Conservation (phyloP, 2,113 vertebrate species). For the Benthochromis sp. region DNA sequence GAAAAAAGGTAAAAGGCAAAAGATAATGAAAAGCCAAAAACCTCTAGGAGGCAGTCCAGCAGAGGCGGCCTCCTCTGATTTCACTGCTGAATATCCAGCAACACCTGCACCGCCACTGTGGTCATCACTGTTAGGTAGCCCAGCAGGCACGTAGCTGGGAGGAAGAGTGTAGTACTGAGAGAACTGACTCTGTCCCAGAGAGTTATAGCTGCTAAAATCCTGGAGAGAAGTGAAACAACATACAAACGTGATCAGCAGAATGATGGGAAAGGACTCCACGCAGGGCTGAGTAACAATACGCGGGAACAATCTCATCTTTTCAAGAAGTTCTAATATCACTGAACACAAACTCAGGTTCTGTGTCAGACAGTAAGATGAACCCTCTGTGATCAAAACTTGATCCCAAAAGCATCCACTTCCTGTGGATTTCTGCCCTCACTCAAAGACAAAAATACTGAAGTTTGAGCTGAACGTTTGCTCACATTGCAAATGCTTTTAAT, state of each 20-base stretch:
- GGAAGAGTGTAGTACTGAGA: constrained; percentile 83
- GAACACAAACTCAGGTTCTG: not conserved
- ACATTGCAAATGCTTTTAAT: not conserved
- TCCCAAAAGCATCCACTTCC: not conserved
- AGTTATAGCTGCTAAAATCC: constrained; percentile 89
- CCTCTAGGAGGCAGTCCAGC: constrained; percentile 63
- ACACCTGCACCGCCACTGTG: constrained; percentile 57
- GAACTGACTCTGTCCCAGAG: constrained; percentile 88
- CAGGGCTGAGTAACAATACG: not conserved
- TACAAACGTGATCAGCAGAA: not conserved
- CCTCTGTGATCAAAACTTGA: not conserved
- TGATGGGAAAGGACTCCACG: not conserved
- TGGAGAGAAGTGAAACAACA: constrained; percentile 16
- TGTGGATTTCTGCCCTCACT: not conserved
- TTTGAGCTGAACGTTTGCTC: not conserved
- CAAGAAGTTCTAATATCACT: not conserved
- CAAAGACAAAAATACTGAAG: not conserved
- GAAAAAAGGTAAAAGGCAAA: not conserved
- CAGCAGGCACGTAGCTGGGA: constrained; percentile 78
- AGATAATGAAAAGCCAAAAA: not conserved
- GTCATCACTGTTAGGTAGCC: constrained; percentile 66
- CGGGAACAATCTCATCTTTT: not conserved
- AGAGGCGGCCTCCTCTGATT: constrained; percentile 67
- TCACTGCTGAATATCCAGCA: constrained; percentile 73
- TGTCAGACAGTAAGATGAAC: not conserved